Evolutionary conservation across 2,888 invertebrate genomes (phyloP).

Genomic region (Salticus scenicus): DNA sequence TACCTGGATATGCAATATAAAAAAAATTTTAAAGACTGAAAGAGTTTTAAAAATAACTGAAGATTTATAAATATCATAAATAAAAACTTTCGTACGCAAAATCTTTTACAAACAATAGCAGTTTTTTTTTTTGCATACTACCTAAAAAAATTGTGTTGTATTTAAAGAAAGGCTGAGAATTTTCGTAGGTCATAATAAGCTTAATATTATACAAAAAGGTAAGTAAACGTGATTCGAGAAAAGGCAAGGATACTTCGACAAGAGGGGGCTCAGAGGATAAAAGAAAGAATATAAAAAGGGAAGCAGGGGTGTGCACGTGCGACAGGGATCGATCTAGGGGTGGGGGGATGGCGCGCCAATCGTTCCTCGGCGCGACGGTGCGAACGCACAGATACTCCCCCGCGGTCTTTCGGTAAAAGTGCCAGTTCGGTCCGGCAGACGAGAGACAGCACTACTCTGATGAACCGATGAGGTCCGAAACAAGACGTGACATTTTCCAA

Average conservation of each 20-base stretch:
- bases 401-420: slow-evolving; percentile 46
- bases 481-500: background rate
- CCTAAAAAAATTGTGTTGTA: too few species aligned
- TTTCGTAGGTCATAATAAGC: too few species aligned
- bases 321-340: slow-evolving; percentile 59
- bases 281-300: slow-evolving; percentile 15
- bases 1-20: too few species aligned
- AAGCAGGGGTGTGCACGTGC: slow-evolving; percentile 61
- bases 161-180: too few species aligned
- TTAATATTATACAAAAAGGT: background rate
- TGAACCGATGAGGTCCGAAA: background rate
- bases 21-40: too few species aligned
- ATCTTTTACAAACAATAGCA: too few species aligned
- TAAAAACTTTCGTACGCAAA: too few species aligned
- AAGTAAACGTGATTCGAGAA: background rate
- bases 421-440: slow-evolving; percentile 42
- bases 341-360: slow-evolving; percentile 56
- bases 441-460: background rate
- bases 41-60: too few species aligned
- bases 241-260: background rate
- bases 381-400: slow-evolving; percentile 47
- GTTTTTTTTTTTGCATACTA: too few species aligned
- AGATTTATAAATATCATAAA: too few species aligned
- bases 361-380: slow-evolving; percentile 54
- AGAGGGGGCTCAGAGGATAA: background rate